Base-by-base conservation (phyloP, 1,140 invertebrate species). In the Apocrypta bakeri region DNA sequence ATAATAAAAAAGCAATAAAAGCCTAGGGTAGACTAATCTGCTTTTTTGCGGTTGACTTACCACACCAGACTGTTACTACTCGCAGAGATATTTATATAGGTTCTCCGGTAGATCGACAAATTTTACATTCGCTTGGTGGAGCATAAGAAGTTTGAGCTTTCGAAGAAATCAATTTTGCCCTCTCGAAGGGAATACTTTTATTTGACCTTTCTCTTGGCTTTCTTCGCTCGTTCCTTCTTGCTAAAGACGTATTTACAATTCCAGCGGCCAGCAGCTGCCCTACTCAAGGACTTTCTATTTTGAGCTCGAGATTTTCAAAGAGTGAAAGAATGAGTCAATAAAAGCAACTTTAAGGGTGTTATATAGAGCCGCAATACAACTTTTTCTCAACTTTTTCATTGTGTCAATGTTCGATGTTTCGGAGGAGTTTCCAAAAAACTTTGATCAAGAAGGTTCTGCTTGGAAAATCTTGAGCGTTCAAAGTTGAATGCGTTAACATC, bases 271-370 rank as follows among this genome's bases (percentile, higher is more conserved):
- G 48, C 48, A 56, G 21, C 48, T 56, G 48, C 48, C 48, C 21
- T 56, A 56, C 48, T 56, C 48, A 17, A 56, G 48, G 48, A 56
- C 48, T 56, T 56, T 56, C 48, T 56, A 56, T 56, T 66, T 66
- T 29, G 12, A 66, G 25, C 27, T 27, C 7, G 63, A 29, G n/a
- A 27, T 37, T 72, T 72, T 7, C 31, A 11, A 69, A 21, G n/a
- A 78, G 76, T n/a, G n/a, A 78, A 14, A 8, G n/a, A 69, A 27
- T 68, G 40, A n/a, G 69, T 78, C 63, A n/a, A 69, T 78, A 64
- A 14, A 48, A 17, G 48, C 21, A 79, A 71, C 77, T 79, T 79
- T 79, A n/a, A 63, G 14, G 69, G 6, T 73, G 63, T 73, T 40
- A 48, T 56, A 64, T 37, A 7, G 2, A 42, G 56, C 21, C 1